A percentile compares a stretch with the other conserved stretches of the same genome.
Conservation (phyloP, 1,140 invertebrate species). For the Luehdorfia chinensis region DNA sequence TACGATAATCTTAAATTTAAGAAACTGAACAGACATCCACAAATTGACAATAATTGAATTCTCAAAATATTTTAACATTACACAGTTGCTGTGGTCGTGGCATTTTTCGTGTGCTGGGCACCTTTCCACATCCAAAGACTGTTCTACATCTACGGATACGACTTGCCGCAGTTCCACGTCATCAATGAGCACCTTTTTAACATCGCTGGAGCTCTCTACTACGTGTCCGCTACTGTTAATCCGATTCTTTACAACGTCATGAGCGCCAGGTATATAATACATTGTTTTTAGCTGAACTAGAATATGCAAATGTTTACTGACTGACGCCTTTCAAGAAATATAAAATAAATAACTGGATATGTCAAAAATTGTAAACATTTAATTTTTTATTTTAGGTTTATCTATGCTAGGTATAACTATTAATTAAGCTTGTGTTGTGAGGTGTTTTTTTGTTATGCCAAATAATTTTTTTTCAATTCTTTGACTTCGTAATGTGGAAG, state of each 20-base stretch:
- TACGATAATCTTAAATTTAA: too few species aligned
- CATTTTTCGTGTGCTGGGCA: constrained; percentile 97
- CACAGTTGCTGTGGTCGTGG: constrained; percentile 94
- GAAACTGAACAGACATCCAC: background rate
- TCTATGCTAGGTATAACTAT: too few species aligned
- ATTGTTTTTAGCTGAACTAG: too few species aligned
- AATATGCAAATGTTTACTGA: too few species aligned
- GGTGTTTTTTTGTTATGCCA: too few species aligned
- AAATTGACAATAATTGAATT: background rate
- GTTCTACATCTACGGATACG: constrained; percentile 83
- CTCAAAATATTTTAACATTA: background rate
- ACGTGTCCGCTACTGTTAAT: constrained; percentile 91
- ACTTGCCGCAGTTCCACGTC: constrained; percentile 79
- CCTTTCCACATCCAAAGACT: constrained; percentile 96
- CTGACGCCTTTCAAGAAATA: too few species aligned
- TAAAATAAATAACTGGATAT: too few species aligned
- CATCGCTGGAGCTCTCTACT: constrained; percentile 89
- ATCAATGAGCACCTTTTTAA: constrained; percentile 90
- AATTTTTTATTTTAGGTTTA: too few species aligned
- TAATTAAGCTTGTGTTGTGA: too few species aligned
- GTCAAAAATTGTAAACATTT: too few species aligned
- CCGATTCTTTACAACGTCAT: constrained; percentile 95
- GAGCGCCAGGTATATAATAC: constrained; percentile 78
- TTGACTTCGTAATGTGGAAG: too few species aligned
- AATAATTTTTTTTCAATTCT: too few species aligned